phyloP scores from a whole-genome alignment of 2,888 invertebrate genomes.

The Pycnomerus fuliginosus region DNA sequence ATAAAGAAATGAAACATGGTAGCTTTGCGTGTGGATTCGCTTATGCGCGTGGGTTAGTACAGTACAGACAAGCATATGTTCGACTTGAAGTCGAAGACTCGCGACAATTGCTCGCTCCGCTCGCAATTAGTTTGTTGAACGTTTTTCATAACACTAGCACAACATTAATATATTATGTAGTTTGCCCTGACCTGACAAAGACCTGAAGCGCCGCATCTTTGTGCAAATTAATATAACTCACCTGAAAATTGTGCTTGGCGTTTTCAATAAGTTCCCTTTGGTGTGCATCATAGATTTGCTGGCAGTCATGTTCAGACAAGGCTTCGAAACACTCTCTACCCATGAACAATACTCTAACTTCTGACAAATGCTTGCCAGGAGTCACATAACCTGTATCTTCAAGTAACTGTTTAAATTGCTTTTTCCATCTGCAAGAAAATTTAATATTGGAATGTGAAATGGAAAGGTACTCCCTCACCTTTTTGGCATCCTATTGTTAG shows the following conservation, averaged over 20 bases:
- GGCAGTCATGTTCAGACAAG: slow-evolving; percentile 84
- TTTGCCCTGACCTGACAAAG: too few relatives aligned
- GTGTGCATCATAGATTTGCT: slow-evolving; percentile 90
- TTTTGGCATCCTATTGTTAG: slow-evolving; percentile 56
- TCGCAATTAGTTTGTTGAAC: too few relatives aligned
- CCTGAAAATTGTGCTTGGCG: slow-evolving; percentile 88
- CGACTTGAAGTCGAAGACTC: too few relatives aligned
- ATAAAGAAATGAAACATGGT: too few relatives aligned
- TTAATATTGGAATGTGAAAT: not conserved
- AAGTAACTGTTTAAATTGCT: slow-evolving; percentile 88
- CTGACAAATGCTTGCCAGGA: slow-evolving; percentile 89
- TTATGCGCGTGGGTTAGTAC: too few relatives aligned
- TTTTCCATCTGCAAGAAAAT: slow-evolving; percentile 71
- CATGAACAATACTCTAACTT: slow-evolving; percentile 88
- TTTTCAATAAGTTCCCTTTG: slow-evolving; percentile 87
- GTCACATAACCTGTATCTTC: slow-evolving; percentile 95
- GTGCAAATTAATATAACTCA: slow-evolving; percentile 43
- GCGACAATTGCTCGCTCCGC: too few relatives aligned
- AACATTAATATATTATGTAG: too few relatives aligned
- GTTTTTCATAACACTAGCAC: too few relatives aligned
- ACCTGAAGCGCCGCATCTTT: too few relatives aligned
- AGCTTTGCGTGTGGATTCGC: too few relatives aligned
- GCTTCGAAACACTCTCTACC: slow-evolving; percentile 94
- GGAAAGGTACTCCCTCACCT: slow-evolving; percentile 51
- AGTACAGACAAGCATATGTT: too few relatives aligned